A percentile compares a stretch with the other conserved stretches of the same genome.
Evolutionary conservation across 2,113 vertebrate genomes (phyloP).

Genomic region (Mola mola): DNA sequence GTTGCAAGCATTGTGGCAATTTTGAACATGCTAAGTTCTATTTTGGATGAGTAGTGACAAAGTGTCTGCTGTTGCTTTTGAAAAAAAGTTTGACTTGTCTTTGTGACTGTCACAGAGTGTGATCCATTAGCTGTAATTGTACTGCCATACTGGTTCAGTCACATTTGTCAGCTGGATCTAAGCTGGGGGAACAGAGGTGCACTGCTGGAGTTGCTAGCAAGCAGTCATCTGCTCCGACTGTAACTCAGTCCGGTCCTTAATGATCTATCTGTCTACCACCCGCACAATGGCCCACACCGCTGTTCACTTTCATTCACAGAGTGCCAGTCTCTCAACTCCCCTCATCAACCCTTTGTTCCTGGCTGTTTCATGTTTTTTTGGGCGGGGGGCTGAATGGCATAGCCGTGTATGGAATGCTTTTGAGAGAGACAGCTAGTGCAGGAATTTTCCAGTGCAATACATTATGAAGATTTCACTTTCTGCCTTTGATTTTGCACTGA

Average conservation of each 20-base stretch:
- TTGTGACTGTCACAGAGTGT: constrained; percentile 50
- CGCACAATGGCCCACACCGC: constrained; percentile 73
- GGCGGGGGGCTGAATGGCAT: constrained; percentile 62
- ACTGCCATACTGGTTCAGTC: constrained; percentile 68
- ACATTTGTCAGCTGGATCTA: constrained; percentile 70
- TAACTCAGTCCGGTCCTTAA: constrained; percentile 75
- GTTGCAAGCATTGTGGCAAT: constrained; percentile 23
- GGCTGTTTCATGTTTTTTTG: constrained; percentile 76
- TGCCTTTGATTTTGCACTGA: constrained; percentile 85
- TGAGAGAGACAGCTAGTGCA: constrained; percentile 65
- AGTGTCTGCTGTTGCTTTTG: constrained; percentile 48
- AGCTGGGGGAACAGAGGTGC: constrained; percentile 58
- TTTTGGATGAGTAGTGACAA: constrained; percentile 29
- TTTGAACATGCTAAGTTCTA: constrained; percentile 20
- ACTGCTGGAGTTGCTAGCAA: constrained; percentile 61
- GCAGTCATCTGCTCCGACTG: constrained; percentile 61
- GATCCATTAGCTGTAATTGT: constrained; percentile 67
- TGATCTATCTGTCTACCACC: constrained; percentile 79
- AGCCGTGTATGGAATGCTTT: constrained; percentile 80
- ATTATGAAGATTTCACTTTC: constrained; percentile 88
- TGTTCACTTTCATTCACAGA: constrained; percentile 81
- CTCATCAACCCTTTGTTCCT: constrained; percentile 80
- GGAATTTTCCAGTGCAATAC: constrained; percentile 73
- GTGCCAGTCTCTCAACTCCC: constrained; percentile 68
- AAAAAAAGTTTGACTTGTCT: constrained; percentile 55